A percentile compares a stretch with the other conserved stretches of the same genome.
These are phyloP conservation scores for Smutsia gigantea DNA, from an alignment of 2,797 vertebrate genomes.

Conservation along the genomic window DNA sequence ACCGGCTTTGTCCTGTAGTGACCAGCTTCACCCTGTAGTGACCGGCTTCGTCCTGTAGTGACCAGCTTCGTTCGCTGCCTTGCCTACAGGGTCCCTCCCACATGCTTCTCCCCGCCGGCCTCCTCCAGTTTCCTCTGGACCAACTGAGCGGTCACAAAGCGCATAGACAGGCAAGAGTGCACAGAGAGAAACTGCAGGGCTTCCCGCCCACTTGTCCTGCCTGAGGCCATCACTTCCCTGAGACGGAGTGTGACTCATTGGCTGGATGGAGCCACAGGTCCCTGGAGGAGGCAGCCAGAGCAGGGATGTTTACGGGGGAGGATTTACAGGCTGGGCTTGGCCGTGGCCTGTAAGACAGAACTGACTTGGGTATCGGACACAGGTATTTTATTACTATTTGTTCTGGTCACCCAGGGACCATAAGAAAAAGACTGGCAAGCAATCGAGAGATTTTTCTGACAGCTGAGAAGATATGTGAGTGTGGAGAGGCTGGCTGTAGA, in stretches of 20 bases:
- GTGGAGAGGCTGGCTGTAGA: conserved; percentile 32
- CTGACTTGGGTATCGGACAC: conserved; percentile 66
- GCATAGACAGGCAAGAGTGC: background rate
- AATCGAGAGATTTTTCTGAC: conserved; percentile 77
- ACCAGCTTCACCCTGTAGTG: background rate
- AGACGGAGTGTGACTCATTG: conserved; percentile 52
- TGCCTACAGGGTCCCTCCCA: rapidly evolving
- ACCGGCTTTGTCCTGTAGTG: background rate
- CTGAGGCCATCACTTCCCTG: conserved; percentile 10
- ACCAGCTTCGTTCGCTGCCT: background rate
- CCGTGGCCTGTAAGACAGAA: conserved; percentile 55
- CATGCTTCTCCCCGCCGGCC: background rate
- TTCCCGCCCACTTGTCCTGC: background rate
- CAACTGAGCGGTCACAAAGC: background rate
- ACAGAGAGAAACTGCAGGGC: background rate
- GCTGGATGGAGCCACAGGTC: conserved; percentile 53
- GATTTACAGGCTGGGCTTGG: conserved; percentile 72
- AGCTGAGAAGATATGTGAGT: conserved; percentile 72
- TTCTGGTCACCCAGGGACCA: conserved; percentile 46
- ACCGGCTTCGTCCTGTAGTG: background rate
- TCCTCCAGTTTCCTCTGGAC: background rate
- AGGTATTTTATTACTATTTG: conserved; percentile 70
- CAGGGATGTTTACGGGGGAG: conserved; percentile 54
- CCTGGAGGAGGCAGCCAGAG: conserved; percentile 11
- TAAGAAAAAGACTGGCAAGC: conserved; percentile 73